Base-by-base conservation (phyloP, 2,888 invertebrate species). In the Carabus problematicus region DNA sequence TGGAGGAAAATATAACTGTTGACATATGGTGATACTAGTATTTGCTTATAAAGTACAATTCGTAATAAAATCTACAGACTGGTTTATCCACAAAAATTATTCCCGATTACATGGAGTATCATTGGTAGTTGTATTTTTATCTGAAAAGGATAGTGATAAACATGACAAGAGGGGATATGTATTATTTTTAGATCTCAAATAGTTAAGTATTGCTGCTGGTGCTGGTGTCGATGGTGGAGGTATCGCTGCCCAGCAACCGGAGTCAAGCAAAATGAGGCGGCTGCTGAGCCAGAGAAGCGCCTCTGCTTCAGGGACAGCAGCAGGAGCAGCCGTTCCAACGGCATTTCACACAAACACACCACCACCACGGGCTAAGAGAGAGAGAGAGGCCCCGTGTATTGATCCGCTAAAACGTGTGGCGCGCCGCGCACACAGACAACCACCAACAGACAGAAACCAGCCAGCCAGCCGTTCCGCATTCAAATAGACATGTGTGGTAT, bases 381-480 rank as follows among this genome's bases (percentile, higher is more conserved):
- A 52, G 16, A n/a, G 52, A 52, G 16, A 16, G 16, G 41, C 39
- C 16, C 42, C 59, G n/a, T 19, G 59, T 59, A 59, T 59, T 59
- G 59, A 59, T 59, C 56, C 59, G 42, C 29, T 41, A 12, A 40
- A 39, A 40, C 14, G 56, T 56, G 14, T 11, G 14, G 14, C 14
- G 11, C 45, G 45, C 29, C 42, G 18, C 11, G 18, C 47, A 47
- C 47, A 47, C 47, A 7, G 47, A 47, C 9, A 14, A 47, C 47
- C 12, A 29, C 29, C 29, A 29, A 29, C 29, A 29, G 29, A 29
- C 29, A 29, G 29, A 29, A 29, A 29, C 29, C 29, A 29, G 29
- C 29, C 29, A 29, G 29, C 29, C 29, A 29, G 29, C 29, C 29
- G 29, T 29, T 29, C 52, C 52, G 52, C 52, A 52, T 52, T 52